phyloP scores from a whole-genome alignment of 2,888 invertebrate species.

The Macaria liturata region DNA sequence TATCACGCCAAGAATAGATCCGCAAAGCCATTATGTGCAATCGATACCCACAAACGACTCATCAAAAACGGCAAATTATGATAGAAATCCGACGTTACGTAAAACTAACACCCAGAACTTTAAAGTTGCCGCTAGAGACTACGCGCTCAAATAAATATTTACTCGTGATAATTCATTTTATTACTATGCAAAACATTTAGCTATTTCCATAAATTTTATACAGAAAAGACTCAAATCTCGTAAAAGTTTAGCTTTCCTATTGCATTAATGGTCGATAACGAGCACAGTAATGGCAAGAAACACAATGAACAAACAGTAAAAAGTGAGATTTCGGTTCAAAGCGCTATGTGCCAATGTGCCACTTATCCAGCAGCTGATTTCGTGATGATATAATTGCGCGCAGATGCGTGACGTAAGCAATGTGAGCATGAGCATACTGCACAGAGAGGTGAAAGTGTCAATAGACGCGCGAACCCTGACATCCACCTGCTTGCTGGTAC shows the following conservation, averaged over 20 bases:
- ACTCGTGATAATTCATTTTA: conserved; percentile 19
- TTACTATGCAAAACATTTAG: conserved; percentile 25
- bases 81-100: conserved; percentile 19
- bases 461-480: conserved; percentile 44
- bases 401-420: conserved; percentile 62
- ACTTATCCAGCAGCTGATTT: conserved; percentile 66
- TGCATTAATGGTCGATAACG: conserved; percentile 41
- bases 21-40: conserved; percentile 1
- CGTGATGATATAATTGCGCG: conserved; percentile 71
- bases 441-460: conserved; percentile 70
- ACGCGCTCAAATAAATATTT: conserved; percentile 26
- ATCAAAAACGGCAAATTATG: conserved; percentile 18
- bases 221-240: conserved; percentile 13
- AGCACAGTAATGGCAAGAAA: conserved; percentile 40
- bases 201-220: conserved; percentile 24
- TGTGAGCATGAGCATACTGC: conserved; percentile 47
- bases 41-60: conserved; percentile 8
- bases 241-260: conserved; percentile 36
- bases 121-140: conserved; percentile 9
- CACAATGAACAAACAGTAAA: conserved; percentile 42
- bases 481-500: conserved; percentile 21
- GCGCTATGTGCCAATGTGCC: conserved; percentile 53
- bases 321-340: conserved; percentile 43
- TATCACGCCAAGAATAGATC: too few relatives aligned
- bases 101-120: conserved; percentile 11